Base-by-base conservation (phyloP, 2,113 vertebrate species). In the Tachycineta bicolor region DNA sequence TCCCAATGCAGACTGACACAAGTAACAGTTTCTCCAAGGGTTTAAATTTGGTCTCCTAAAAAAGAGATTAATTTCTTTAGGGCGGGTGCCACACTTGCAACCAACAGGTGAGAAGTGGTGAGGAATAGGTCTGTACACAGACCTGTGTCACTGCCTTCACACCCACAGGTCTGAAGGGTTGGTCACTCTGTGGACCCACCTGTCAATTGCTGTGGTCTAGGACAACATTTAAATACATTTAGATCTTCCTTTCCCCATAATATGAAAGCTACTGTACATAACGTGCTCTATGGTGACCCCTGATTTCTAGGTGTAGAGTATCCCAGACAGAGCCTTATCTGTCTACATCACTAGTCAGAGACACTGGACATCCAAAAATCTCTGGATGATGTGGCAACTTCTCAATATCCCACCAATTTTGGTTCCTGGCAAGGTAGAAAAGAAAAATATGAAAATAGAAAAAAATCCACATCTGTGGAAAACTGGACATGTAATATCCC, bases 221-320 rank as follows among this genome's bases (percentile, higher is more conserved):
- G 70, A 39, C 29, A 24, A 9, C 7, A 16, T 62, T 70, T 37
- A 75, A 84, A 73, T 14, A 39, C 20, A 46, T 70, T 22, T n/a
- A 65, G 9, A 10, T 47, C 37, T 84, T 90, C 20, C 23, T 43
- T 71, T 64, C 4, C 24, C 8, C 24, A 41, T 28, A 34, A 41
- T 19, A 17, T 53, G 59, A 73, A 80, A 56, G 21, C 19, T 77
- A 10, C 71, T 43, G 14, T 70, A 31, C 18, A 8, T 69, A 39
- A 53, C 0, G 0, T 62, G 50, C 5, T 6, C 10, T 55, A 2
- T 33, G 29, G 39, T 4, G 5, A 41, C 3, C 3, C 3, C 12
- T 43, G 31, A 28, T 73, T 75, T 64, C 49, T 28, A 37, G 10
- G 10, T 26, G 16, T 43, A 70, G 44, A 41, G 4, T 21, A 83